A percentile compares a stretch with the other conserved stretches of the same genome.
These are phyloP conservation scores for Ladona fulva DNA, from an alignment of 1,140 invertebrate genomes.

Conservation along the genomic window DNA sequence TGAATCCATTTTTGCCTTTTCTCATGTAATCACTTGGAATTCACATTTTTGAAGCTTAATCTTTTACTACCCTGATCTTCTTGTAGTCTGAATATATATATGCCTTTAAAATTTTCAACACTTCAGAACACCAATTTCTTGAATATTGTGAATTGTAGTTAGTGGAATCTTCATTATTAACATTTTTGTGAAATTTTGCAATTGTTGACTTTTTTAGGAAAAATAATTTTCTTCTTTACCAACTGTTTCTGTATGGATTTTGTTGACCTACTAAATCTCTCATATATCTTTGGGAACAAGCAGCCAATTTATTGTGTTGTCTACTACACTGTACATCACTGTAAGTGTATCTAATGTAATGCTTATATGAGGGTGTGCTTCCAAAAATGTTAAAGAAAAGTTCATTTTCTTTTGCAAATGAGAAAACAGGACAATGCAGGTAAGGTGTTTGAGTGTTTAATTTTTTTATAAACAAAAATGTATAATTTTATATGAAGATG, in stretches of 20 bases:
- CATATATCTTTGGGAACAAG: not conserved
- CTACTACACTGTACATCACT: not conserved
- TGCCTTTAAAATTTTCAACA: not conserved
- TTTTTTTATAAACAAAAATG: slow-evolving; percentile 7
- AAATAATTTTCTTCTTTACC: no score
- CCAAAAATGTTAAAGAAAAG: not conserved
- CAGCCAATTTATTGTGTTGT: not conserved
- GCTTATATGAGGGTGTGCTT: not conserved
- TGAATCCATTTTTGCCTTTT: not conserved
- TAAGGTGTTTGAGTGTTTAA: slow-evolving; percentile 2
- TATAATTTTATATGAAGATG: slow-evolving; percentile 8
- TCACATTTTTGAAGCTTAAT: not conserved
- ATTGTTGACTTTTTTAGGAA: not conserved
- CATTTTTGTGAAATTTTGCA: not conserved
- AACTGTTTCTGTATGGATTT: no score
- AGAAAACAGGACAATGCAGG: not conserved
- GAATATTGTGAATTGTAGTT: no score
- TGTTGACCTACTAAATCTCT: not conserved
- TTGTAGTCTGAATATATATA: not conserved
- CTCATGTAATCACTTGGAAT: not conserved
- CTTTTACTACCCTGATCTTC: not conserved
- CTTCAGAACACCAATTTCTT: no score
- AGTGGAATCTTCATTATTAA: no score
- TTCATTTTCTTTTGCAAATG: not conserved
- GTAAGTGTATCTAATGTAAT: not conserved